Conservation (phyloP, 2,888 invertebrate species). For the Danaus chrysippus region DNA sequence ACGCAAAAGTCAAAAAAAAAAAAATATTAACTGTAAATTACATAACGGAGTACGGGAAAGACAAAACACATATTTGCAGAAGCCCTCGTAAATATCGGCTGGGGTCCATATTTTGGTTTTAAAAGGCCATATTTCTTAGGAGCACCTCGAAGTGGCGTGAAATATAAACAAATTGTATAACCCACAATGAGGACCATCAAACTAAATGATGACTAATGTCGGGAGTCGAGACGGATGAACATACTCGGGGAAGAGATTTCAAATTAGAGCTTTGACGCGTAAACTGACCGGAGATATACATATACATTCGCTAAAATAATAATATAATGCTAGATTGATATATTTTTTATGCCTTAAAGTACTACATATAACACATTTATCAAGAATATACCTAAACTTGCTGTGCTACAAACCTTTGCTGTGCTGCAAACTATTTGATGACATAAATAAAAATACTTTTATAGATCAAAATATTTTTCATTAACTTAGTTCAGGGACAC, state of each 20-base stretch:
- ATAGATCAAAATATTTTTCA: too few species aligned
- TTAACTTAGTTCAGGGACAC: too few species aligned
- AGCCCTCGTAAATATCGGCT: slow-evolving; percentile 69
- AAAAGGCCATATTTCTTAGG: slow-evolving; percentile 60
- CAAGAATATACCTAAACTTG: too few species aligned
- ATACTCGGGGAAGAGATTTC: not conserved
- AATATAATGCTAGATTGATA: too few species aligned
- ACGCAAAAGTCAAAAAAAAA: not conserved
- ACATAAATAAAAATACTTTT: too few species aligned
- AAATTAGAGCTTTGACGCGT: slow-evolving; percentile 28
- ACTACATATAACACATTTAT: too few species aligned
- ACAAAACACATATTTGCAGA: slow-evolving; percentile 49
- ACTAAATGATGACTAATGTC: slow-evolving; percentile 74
- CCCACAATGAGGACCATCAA: slow-evolving; percentile 64
- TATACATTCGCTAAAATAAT: not conserved
- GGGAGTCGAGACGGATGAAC: slow-evolving; percentile 31
- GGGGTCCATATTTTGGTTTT: slow-evolving; percentile 72
- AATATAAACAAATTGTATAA: slow-evolving; percentile 78
- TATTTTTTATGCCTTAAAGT: too few species aligned
- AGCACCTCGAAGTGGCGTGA: slow-evolving; percentile 73
- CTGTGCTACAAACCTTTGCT: too few species aligned
- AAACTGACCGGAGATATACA: slow-evolving; percentile 18
- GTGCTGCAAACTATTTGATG: too few species aligned
- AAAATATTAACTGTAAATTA: slow-evolving; percentile 45
- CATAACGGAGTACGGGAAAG: slow-evolving; percentile 52